These are phyloP conservation scores for Myotis yumanensis DNA, from an alignment of 2,113 vertebrate genomes.

Conservation along the genomic window DNA sequence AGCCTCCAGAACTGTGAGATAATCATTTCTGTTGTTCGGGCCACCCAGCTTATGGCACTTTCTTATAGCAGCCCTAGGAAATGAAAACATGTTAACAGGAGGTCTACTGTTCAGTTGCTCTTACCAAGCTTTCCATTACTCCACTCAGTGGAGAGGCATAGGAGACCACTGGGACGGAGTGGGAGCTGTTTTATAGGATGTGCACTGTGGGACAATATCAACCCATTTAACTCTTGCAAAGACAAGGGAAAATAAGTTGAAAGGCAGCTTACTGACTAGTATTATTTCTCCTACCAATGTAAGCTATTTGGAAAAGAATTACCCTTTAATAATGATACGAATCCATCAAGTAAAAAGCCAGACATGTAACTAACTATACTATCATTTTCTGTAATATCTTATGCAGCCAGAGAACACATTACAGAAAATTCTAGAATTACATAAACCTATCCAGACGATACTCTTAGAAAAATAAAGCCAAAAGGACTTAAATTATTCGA, in stretches of 20 bases:
- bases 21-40: background rate
- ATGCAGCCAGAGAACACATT: background rate
- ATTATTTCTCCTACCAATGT: background rate
- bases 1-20: background rate
- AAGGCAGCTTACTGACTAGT: background rate
- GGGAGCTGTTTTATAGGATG: background rate
- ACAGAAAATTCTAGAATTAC: background rate
- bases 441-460: background rate
- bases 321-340: background rate
- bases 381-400: background rate
- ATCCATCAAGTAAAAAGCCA: background rate
- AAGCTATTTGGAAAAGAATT: conserved; percentile 2
- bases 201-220: background rate
- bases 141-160: background rate
- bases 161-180: background rate
- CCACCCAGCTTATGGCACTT: fast-evolving
- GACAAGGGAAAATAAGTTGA: background rate
- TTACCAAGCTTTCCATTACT: background rate
- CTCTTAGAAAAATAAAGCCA: background rate
- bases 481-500: background rate
- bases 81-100: background rate
- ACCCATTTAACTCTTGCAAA: background rate
- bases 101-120: background rate
- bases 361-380: background rate
- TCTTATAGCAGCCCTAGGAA: background rate